Evolutionary conservation across 2,113 vertebrate genomes (phyloP).

Genomic region (Anoura caudifer): DNA sequence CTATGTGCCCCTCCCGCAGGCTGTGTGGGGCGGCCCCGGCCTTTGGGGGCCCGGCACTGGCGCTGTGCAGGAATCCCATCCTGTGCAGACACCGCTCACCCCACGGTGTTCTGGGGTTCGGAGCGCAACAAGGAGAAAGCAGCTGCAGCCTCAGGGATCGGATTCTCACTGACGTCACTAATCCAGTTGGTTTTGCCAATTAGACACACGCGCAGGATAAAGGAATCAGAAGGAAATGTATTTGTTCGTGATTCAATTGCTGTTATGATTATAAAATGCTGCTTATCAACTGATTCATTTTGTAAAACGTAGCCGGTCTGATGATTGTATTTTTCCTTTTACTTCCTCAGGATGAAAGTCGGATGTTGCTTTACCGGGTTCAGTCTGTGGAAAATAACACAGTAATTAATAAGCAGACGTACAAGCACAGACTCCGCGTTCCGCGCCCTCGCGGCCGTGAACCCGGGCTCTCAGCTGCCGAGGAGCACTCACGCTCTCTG

Average conservation of each 20-base stretch:
- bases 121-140: not conserved
- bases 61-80: fast-evolving
- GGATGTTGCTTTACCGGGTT: not conserved
- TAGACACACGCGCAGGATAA: not conserved
- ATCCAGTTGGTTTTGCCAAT: not conserved
- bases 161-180: not conserved
- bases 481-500: not conserved
- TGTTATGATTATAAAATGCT: slow-evolving; percentile 68
- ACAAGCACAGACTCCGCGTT: not conserved
- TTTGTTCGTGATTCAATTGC: slow-evolving; percentile 71
- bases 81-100: fast-evolving
- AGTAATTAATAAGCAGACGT: not conserved
- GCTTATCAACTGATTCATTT: slow-evolving; percentile 38
- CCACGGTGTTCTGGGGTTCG: fast-evolving
- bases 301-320: slow-evolving; percentile 32
- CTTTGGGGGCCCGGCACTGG: no score
- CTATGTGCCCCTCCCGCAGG: not conserved
- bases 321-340: not conserved
- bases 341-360: not conserved
- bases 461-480: not conserved
- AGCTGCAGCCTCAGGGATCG: not conserved
- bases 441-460: fast-evolving
- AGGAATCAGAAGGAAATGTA: slow-evolving; percentile 42
- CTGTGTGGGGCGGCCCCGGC: not conserved
- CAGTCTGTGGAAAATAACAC: not conserved